These are phyloP conservation scores for Dicranocentrus wangi DNA, from an alignment of 2,888 invertebrate species.

Conservation along the genomic window DNA sequence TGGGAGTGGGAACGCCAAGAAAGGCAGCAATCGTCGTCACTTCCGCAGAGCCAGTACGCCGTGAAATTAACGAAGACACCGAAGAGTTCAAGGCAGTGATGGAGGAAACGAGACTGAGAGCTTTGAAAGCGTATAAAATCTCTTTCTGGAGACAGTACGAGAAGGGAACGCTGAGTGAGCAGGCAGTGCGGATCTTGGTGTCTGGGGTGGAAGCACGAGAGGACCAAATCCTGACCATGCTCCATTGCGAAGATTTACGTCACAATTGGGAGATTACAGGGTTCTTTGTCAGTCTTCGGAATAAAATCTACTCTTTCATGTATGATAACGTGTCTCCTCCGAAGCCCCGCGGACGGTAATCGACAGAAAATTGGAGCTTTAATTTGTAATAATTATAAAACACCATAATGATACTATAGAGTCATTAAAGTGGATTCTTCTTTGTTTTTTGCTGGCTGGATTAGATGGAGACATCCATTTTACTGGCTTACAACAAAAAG, in stretches of 20 bases:
- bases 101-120: slow-evolving; percentile 79
- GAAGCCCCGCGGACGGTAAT: slow-evolving; percentile 74
- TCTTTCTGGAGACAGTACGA: slow-evolving; percentile 81
- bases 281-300: slow-evolving; percentile 76
- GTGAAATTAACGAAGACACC: slow-evolving; percentile 39
- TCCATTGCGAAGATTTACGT: slow-evolving; percentile 76
- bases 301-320: slow-evolving; percentile 76
- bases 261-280: slow-evolving; percentile 76
- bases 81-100: slow-evolving; percentile 78
- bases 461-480: slow-evolving; percentile 51
- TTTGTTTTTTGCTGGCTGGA: not conserved
- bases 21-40: not conserved
- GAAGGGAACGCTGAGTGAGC: slow-evolving; percentile 80
- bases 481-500: slow-evolving; percentile 70
- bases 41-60: slow-evolving; percentile 75
- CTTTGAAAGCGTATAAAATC: slow-evolving; percentile 79
- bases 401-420: not conserved
- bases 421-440: no score
- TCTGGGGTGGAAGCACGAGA: slow-evolving; percentile 78
- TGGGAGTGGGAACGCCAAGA: not conserved
- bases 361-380: not conserved
- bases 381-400: not conserved
- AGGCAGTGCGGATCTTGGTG: slow-evolving; percentile 78
- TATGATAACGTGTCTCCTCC: slow-evolving; percentile 62
- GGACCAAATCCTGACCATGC: slow-evolving; percentile 76